These are phyloP conservation scores for Rhinichthys osculus DNA, from an alignment of 2,797 vertebrate species.

Conservation along the genomic window DNA sequence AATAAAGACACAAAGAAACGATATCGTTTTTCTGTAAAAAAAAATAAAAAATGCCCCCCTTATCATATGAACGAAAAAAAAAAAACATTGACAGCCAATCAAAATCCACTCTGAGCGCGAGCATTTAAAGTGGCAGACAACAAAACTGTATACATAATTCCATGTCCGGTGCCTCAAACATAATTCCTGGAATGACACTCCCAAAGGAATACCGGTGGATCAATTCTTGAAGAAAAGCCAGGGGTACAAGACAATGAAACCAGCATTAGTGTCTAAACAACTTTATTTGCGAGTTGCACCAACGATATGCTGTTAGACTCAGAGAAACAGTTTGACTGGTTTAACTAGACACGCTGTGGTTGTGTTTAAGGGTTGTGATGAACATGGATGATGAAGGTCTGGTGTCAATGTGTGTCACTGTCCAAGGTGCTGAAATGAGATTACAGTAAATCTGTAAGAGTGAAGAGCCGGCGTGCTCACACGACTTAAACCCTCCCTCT, in stretches of 20 bases:
- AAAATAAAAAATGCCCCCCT: too few relatives aligned
- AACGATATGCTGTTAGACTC: not conserved
- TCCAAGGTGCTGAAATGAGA: slow-evolving; percentile 78
- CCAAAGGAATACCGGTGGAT: not conserved
- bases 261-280: not conserved
- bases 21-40: too few relatives aligned
- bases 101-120: not conserved
- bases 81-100: not conserved
- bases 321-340: not conserved
- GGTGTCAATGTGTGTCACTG: slow-evolving; percentile 63
- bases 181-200: not conserved
- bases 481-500: slow-evolving; percentile 7
- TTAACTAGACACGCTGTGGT: not conserved
- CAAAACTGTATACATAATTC: not conserved
- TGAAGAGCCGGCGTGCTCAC: slow-evolving; percentile 18
- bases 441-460: slow-evolving; percentile 75
- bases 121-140: not conserved
- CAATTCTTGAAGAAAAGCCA: not conserved
- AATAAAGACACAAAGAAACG: too few relatives aligned
- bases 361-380: not conserved
- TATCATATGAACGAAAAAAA: not conserved
- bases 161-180: not conserved
- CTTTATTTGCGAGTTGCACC: not conserved
- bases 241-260: not conserved
- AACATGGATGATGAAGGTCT: slow-evolving; percentile 39